Evolutionary conservation across 2,113 vertebrate species (phyloP).

Genomic region (Protomyctophum bolini): DNA sequence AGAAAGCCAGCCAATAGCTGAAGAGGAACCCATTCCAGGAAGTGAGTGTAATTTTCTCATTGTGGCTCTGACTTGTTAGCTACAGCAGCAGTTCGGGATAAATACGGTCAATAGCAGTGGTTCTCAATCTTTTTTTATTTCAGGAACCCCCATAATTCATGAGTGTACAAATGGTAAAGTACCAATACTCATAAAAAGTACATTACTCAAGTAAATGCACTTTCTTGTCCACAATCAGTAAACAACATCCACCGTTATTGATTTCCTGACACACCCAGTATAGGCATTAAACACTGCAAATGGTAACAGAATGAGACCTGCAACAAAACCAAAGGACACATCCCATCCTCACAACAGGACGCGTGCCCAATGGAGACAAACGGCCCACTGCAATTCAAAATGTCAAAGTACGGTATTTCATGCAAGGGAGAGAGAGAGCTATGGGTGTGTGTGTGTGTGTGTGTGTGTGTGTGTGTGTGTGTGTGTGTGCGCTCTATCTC

Average conservation of each 20-base stretch:
- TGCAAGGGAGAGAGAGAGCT: neutral
- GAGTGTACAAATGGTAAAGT: too few species aligned
- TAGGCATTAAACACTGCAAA: too few species aligned
- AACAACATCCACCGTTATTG: too few species aligned
- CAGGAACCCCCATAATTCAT: too few species aligned
- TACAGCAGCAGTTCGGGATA: neutral
- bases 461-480: neutral
- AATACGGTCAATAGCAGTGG: neutral
- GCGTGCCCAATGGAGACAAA: neutral
- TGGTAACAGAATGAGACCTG: too few species aligned
- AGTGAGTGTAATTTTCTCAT: slow-evolving; percentile 51
- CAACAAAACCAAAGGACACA: too few species aligned
- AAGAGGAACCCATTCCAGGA: slow-evolving; percentile 72
- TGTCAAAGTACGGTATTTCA: slow-evolving; percentile 4
- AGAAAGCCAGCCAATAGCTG: slow-evolving; percentile 76
- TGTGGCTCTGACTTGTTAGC: neutral
- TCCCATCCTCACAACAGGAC: too few species aligned
- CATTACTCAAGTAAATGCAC: too few species aligned
- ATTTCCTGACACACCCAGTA: too few species aligned
- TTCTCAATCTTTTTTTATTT: too few species aligned
- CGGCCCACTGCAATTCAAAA: neutral
- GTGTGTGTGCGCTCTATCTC: neutral
- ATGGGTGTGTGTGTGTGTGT: neutral
- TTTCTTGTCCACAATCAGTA: too few species aligned
- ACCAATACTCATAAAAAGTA: too few species aligned